A percentile compares a stretch with the other conserved stretches of the same genome.
These are phyloP conservation scores for Bettongia penicillata DNA, from an alignment of 2,113 vertebrate species.

Conservation along the genomic window DNA sequence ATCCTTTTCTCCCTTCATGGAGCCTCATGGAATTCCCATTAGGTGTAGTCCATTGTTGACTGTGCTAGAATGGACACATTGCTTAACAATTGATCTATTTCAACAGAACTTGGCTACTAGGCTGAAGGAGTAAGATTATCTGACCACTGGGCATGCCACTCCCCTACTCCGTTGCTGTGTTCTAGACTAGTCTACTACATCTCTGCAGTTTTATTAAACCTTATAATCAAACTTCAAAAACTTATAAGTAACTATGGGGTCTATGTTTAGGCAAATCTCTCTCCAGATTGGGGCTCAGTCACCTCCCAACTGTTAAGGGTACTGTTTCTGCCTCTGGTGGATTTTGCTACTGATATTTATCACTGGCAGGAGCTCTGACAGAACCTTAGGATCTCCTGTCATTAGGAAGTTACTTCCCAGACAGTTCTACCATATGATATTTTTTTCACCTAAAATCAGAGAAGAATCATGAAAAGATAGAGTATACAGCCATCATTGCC, in stretches of 20 bases:
- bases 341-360: background rate
- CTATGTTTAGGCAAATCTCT: background rate
- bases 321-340: background rate
- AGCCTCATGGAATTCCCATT: background rate
- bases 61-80: background rate
- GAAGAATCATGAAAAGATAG: background rate
- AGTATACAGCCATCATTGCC: background rate
- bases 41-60: background rate
- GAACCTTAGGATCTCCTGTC: background rate
- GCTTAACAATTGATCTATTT: background rate
- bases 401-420: background rate
- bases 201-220: background rate
- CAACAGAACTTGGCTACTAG: background rate
- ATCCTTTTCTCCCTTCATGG: background rate
- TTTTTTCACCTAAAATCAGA: background rate
- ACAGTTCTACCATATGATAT: background rate
- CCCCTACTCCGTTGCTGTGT: background rate
- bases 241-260: background rate
- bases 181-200: background rate
- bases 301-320: no score
- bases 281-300: background rate
- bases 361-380: background rate
- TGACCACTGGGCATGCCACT: background rate
- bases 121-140: background rate
- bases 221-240: background rate